Evolutionary conservation across 2,888 invertebrate genomes (phyloP).

Genomic region (Lysandra bellargus): DNA sequence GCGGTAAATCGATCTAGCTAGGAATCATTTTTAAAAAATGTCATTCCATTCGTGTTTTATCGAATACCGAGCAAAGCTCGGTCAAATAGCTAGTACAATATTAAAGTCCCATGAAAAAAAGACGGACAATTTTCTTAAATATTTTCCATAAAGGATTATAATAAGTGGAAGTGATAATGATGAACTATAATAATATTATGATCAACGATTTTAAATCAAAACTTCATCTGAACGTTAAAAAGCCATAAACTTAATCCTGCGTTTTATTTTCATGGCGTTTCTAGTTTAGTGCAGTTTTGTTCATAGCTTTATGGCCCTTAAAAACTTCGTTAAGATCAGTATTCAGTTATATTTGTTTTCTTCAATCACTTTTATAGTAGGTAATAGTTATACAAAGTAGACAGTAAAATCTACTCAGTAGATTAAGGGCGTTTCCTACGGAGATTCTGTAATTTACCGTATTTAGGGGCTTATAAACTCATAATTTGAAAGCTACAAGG

Average conservation of each 20-base stretch:
- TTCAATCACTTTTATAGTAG: not conserved
- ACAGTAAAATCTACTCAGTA: no score
- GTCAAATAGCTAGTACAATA: no score
- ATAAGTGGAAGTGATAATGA: not conserved
- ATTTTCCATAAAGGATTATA: not conserved
- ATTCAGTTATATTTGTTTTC: not conserved
- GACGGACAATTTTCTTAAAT: no score
- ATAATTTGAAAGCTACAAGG: no score
- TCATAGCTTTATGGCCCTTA: slow-evolving; percentile 11
- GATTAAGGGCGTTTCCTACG: no score
- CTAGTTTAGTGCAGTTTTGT: slow-evolving; percentile 9
- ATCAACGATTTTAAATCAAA: slow-evolving; percentile 10
- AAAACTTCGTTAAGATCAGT: not conserved
- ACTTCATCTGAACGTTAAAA: not conserved
- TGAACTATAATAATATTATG: not conserved
- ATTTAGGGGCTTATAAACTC: no score
- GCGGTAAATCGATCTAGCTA: no score
- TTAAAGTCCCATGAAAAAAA: no score
- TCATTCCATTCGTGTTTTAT: no score
- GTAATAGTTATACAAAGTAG: not conserved
- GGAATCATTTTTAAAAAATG: no score
- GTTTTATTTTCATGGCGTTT: not conserved
- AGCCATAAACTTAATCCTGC: not conserved
- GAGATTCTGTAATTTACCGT: no score
- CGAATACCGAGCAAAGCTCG: no score